These are phyloP conservation scores for Apamea epomidion DNA, from an alignment of 2,888 invertebrate species.

Conservation along the genomic window DNA sequence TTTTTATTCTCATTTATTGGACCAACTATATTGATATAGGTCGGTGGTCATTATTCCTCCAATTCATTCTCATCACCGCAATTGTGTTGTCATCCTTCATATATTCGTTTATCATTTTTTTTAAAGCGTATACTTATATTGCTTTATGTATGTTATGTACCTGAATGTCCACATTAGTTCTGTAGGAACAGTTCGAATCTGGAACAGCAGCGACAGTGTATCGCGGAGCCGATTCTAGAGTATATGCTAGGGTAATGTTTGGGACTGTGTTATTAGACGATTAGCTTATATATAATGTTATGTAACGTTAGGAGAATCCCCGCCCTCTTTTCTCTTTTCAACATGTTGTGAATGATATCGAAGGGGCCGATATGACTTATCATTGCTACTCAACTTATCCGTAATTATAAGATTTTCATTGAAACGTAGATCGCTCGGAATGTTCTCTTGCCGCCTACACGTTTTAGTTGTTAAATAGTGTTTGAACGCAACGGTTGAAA, in stretches of 20 bases:
- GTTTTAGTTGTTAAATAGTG: slow-evolving; percentile 71
- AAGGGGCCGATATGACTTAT: slow-evolving; percentile 55
- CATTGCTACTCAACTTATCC: slow-evolving; percentile 57
- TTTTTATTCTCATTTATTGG: slow-evolving; percentile 66
- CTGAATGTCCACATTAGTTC: slow-evolving; percentile 75
- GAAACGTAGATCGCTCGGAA: slow-evolving; percentile 60
- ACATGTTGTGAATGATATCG: slow-evolving; percentile 83
- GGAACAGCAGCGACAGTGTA: slow-evolving; percentile 53
- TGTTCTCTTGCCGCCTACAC: slow-evolving; percentile 79
- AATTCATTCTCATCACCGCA: slow-evolving; percentile 71
- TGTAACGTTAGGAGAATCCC: slow-evolving; percentile 73
- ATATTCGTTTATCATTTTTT: slow-evolving; percentile 52
- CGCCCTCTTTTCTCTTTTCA: slow-evolving; percentile 88
- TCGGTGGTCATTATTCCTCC: slow-evolving; percentile 64
- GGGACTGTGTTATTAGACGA: slow-evolving; percentile 88
- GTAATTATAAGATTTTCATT: slow-evolving; percentile 58
- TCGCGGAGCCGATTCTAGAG: slow-evolving; percentile 62
- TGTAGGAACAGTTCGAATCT: slow-evolving; percentile 58
- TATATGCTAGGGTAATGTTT: slow-evolving; percentile 78
- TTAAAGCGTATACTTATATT: slow-evolving; percentile 52
- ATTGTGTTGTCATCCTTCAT: slow-evolving; percentile 62
- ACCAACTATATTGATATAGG: slow-evolving; percentile 66
- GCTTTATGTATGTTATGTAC: slow-evolving; percentile 79
- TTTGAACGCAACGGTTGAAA: slow-evolving; percentile 88
- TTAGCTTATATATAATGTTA: slow-evolving; percentile 76